Percentiles rank a stretch among this genome's conserved stretches.
phyloP scores from a whole-genome alignment of 2,113 vertebrate species.

The Xerus inauris region DNA sequence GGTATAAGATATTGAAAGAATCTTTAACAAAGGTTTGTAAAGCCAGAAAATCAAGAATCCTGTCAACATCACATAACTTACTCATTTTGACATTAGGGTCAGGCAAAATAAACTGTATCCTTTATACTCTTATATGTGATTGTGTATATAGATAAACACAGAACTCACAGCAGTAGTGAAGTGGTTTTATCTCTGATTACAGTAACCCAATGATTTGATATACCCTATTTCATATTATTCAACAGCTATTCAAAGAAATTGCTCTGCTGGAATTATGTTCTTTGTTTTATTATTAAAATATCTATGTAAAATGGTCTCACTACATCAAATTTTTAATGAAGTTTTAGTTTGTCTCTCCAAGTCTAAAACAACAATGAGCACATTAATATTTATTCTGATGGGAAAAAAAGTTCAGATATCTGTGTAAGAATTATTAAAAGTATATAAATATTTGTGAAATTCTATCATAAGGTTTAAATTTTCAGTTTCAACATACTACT shows the following conservation, averaged over 20 bases:
- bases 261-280: neutral
- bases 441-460: neutral
- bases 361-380: slow-evolving; percentile 32
- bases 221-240: slow-evolving; percentile 16
- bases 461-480: slow-evolving; percentile 42
- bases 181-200: slow-evolving; percentile 48
- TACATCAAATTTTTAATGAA: slow-evolving; percentile 9
- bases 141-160: slow-evolving; percentile 44
- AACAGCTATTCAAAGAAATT: slow-evolving; percentile 1
- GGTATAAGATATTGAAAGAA: slow-evolving; percentile 21
- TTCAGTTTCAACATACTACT: slow-evolving; percentile 22
- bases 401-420: neutral
- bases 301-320: neutral
- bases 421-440: neutral
- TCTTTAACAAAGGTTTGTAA: slow-evolving; percentile 27
- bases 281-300: slow-evolving; percentile 29
- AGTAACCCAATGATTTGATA: neutral
- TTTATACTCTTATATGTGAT: neutral
- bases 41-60: slow-evolving; percentile 15
- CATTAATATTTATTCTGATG: neutral
- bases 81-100: neutral
- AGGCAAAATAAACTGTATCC: slow-evolving; percentile 49
- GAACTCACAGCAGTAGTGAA: slow-evolving; percentile 7
- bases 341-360: slow-evolving; percentile 26
- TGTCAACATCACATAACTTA: slow-evolving; percentile 33